phyloP scores from a whole-genome alignment of 2,113 vertebrate genomes.

The Amphilophus citrinellus region DNA sequence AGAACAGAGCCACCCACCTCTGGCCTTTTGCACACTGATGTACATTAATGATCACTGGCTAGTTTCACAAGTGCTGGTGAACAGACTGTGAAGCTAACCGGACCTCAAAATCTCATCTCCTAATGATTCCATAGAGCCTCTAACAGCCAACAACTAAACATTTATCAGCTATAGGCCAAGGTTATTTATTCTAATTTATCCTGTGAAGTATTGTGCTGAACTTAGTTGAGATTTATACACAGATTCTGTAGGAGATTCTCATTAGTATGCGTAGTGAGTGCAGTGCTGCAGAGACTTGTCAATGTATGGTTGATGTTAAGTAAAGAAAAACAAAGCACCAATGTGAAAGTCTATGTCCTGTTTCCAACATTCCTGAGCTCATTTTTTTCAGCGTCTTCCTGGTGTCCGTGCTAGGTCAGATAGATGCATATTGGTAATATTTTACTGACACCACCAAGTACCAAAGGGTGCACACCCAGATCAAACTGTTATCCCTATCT shows the following conservation, averaged over 20 bases:
- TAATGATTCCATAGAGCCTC: neutral
- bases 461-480: neutral
- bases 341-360: neutral
- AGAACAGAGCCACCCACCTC: constrained; percentile 37
- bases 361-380: neutral
- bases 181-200: constrained; percentile 4
- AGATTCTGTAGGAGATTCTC: neutral
- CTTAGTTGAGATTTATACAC: neutral
- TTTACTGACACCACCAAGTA: neutral
- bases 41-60: constrained; percentile 67
- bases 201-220: neutral
- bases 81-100: constrained; percentile 40
- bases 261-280: neutral
- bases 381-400: neutral
- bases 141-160: neutral
- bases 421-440: neutral
- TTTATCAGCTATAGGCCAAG: neutral
- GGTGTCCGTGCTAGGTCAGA: neutral
- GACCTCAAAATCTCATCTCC: neutral
- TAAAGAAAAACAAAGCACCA: neutral
- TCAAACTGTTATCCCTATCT: neutral
- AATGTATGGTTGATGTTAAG: constrained; percentile 1
- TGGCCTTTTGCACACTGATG: constrained; percentile 64
- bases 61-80: constrained; percentile 57
- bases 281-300: neutral